Evolutionary conservation across 37 sponge, comb jelly and placozoan species (phyloP), one percentile per base, ranked within the genome.

Genomic region (Crambe crambe): DNA sequence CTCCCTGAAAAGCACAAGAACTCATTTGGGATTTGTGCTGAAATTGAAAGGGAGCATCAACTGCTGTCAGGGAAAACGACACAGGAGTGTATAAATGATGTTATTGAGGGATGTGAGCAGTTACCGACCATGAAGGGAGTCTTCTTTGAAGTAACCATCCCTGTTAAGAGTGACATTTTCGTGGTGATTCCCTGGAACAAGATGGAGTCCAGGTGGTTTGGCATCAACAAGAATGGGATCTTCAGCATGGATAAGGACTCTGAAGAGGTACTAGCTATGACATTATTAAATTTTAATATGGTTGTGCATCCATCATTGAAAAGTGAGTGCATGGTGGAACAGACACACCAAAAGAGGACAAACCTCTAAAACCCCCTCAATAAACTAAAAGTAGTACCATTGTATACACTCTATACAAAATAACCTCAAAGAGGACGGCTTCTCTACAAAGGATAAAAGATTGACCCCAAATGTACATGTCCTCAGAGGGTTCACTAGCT

Each of bases 131-230:
- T 58, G 21, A 72, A 74, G 27, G 91, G 91, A 3, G 58, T 91
- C 6, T 86, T 86, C 75, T 91, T 85, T 73, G 76, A 82, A 25
- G 83, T 91, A 0, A 43, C 87, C 15, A 83, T 80, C 6, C 87
- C 87, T 29, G 69, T 64, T 29, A 58, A 74, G 40, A 35, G 57
- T 58, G 81, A 86, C 22, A 80, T 86, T 1, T 5, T 84, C 63
- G 34, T 6, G 23, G 74, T 83, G 67, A 79, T 86, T 56, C 82
- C 75, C 26, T 59, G 82, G 77, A 81, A 81, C 42, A 76, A 76
- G 60, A 87, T 87, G 88, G 65, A 87, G 32, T 42, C 23, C 18
- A 20, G 36, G 17, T 38, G 68, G 56, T 81, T 87, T 75, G 82
- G 88, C 17, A n/a, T 87, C 59, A 76, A 42, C 56, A 54, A 58